Conservation (phyloP, 2,797 vertebrate genomes). For the Pyrocephalus nanus region DNA sequence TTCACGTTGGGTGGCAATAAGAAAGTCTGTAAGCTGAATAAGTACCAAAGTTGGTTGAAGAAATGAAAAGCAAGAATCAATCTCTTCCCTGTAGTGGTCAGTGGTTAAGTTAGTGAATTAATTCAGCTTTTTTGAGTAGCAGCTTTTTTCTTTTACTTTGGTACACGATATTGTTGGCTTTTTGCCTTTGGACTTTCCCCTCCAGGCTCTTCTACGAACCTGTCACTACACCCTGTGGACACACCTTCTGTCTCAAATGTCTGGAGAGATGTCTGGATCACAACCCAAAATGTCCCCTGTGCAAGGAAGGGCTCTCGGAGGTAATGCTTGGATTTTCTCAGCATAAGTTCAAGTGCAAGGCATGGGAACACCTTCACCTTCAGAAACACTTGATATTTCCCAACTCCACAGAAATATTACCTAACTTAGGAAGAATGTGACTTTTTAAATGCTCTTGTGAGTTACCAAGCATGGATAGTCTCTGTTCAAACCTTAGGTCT, state of each 20-base stretch:
- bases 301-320: constrained; percentile 82
- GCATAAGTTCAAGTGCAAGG: not conserved
- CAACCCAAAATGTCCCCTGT: constrained; percentile 82
- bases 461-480: not conserved
- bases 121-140: not conserved
- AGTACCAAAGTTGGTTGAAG: not conserved
- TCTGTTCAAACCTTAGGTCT: not conserved
- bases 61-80: not conserved
- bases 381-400: not conserved
- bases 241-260: constrained; percentile 86
- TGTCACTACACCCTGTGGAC: constrained; percentile 83
- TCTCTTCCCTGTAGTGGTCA: not conserved
- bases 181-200: constrained; percentile 50
- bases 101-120: not conserved
- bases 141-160: not conserved
- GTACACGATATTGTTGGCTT: constrained; percentile 63
- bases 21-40: not conserved
- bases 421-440: not conserved
- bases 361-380: not conserved
- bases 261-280: constrained; percentile 84
- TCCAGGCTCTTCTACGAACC: constrained; percentile 84
- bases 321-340: constrained; percentile 57
- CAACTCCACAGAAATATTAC: not conserved
- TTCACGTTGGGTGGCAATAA: not conserved
- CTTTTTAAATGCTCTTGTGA: not conserved